These are phyloP conservation scores for Erebia aethiops DNA, from an alignment of 2,888 invertebrate species.

Conservation along the genomic window DNA sequence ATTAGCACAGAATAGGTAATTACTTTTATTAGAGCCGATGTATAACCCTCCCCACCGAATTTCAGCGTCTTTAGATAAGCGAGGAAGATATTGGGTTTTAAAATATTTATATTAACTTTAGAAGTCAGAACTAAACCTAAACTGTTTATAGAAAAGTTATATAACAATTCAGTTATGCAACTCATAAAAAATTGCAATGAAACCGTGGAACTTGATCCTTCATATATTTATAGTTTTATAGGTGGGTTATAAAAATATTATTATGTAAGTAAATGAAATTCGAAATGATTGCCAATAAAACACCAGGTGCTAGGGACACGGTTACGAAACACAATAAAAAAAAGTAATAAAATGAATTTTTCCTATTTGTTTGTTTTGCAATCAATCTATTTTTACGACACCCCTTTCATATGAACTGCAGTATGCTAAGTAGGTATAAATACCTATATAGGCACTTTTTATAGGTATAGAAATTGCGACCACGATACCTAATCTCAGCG, in stretches of 20 bases:
- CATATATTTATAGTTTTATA: slow-evolving; percentile 6
- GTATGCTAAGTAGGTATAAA: background rate
- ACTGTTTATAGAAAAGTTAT: background rate
- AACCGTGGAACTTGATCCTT: background rate
- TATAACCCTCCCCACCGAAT: too few relatives aligned
- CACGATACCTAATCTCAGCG: too few relatives aligned
- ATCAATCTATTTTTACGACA: slow-evolving; percentile 39
- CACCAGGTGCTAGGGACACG: slow-evolving; percentile 16
- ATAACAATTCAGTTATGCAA: background rate
- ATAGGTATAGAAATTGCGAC: too few relatives aligned
- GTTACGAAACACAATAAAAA: slow-evolving; percentile 22
- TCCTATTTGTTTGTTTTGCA: slow-evolving; percentile 15
- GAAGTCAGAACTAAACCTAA: too few relatives aligned
- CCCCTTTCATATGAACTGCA: slow-evolving; percentile 18
- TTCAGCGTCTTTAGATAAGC: too few relatives aligned
- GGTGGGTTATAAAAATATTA: slow-evolving; percentile 1
- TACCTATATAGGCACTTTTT: too few relatives aligned
- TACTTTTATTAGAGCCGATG: too few relatives aligned
- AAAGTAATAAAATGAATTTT: slow-evolving; percentile 17
- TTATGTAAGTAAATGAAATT: slow-evolving; percentile 9
- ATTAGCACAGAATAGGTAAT: too few relatives aligned
- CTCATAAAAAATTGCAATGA: slow-evolving; percentile 1
- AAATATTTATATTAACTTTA: too few relatives aligned
- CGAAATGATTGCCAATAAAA: slow-evolving; percentile 11
- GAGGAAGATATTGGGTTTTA: too few relatives aligned